Percentiles rank a stretch among this genome's conserved stretches.
phyloP scores from a whole-genome alignment of 2,113 vertebrate genomes.

The Glareola pratincola region DNA sequence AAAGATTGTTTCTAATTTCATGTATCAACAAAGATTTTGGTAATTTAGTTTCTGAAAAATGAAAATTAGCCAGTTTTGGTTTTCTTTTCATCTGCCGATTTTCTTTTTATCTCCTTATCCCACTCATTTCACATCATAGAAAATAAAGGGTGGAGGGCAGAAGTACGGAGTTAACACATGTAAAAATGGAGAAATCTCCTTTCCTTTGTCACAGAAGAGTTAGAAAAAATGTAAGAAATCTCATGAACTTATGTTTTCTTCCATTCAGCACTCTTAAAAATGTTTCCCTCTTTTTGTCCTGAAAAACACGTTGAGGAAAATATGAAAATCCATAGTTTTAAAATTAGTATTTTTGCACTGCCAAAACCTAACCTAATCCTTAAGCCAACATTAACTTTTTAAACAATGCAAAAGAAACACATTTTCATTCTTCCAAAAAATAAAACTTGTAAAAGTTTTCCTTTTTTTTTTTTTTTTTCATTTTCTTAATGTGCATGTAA shows the following conservation, averaged over 20 bases:
- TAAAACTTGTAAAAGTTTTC: background rate
- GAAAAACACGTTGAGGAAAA: background rate
- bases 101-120: background rate
- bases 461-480: background rate
- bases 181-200: background rate
- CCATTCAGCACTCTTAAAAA: background rate
- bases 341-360: background rate
- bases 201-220: background rate
- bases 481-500: background rate
- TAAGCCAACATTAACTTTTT: background rate
- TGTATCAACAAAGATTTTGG: background rate
- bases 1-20: background rate
- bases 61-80: background rate
- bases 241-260: background rate
- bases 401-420: background rate
- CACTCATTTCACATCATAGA: background rate
- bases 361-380: background rate
- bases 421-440: background rate
- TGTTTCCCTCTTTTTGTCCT: background rate
- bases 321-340: background rate
- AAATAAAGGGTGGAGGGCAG: background rate
- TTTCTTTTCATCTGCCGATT: background rate
- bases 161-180: background rate
- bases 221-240: background rate
- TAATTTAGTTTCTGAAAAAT: background rate